Evolutionary conservation across 2,113 vertebrate genomes (phyloP).

Genomic region (Gyps fulvus): DNA sequence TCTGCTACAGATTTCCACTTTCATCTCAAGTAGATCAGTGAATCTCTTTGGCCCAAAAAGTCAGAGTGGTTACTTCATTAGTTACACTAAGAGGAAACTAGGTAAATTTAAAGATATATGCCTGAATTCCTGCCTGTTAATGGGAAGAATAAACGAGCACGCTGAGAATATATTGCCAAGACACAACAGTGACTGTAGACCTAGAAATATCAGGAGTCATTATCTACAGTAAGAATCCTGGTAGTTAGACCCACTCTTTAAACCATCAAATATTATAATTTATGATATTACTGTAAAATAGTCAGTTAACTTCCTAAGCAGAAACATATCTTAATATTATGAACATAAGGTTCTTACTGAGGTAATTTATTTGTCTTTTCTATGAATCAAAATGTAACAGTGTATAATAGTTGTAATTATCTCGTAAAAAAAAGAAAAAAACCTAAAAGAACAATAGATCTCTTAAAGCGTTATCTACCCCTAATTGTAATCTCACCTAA

Average conservation of each 20-base stretch:
- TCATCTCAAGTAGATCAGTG: not conserved
- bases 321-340: conserved; percentile 61
- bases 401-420: conserved; percentile 59
- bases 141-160: not conserved
- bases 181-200: not conserved
- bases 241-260: conserved; percentile 1
- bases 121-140: not conserved
- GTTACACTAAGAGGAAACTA: not conserved
- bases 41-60: not conserved
- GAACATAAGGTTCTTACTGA: conserved; percentile 18
- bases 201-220: not conserved
- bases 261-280: not conserved
- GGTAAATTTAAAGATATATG: not conserved
- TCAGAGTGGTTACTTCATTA: not conserved
- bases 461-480: not conserved
- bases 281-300: conserved; percentile 1
- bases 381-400: conserved; percentile 35
- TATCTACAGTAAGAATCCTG: not conserved
- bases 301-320: not conserved
- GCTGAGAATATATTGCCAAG: not conserved
- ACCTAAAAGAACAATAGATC: conserved; percentile 8
- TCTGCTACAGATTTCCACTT: not conserved
- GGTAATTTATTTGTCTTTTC: conserved; percentile 52
- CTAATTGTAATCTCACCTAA: conserved; percentile 13
- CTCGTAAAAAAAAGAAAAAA: not conserved